Evolutionary conservation across 2,113 vertebrate genomes (phyloP).

Genomic region (Salvator merianae): DNA sequence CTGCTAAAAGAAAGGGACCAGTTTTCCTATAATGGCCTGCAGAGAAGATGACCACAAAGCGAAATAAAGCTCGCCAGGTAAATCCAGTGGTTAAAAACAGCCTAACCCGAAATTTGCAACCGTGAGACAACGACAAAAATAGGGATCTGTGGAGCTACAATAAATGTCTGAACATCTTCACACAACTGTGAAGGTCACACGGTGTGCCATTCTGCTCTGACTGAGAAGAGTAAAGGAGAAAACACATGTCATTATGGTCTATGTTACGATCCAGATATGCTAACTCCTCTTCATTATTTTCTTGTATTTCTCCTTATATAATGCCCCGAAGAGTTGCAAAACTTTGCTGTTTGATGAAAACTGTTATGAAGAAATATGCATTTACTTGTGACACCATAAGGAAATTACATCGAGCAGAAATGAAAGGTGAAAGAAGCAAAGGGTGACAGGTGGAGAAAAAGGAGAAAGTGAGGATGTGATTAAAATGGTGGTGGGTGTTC

Average conservation of each 20-base stretch:
- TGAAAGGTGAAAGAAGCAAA: background rate
- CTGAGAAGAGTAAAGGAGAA: background rate
- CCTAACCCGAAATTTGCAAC: background rate
- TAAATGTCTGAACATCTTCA: background rate
- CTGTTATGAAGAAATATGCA: background rate
- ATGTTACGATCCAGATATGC: background rate
- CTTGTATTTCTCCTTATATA: background rate
- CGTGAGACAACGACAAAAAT: background rate
- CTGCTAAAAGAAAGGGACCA: background rate
- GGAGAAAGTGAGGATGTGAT: conserved; percentile 11
- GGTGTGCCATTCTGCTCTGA: background rate
- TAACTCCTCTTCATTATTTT: background rate
- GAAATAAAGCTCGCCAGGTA: background rate
- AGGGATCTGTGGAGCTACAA: background rate
- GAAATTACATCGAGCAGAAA: background rate
- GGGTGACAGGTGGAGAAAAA: background rate
- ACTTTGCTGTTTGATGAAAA: background rate
- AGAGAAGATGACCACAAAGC: background rate
- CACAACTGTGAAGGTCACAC: too few species aligned
- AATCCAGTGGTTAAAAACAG: background rate
- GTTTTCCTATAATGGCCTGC: background rate
- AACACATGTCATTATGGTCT: background rate
- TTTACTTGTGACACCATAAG: background rate
- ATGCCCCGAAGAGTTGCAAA: background rate
- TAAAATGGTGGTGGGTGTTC: conserved; percentile 31